Base-by-base conservation (phyloP, 2,797 vertebrate species). In the Heliangelus exortis region DNA sequence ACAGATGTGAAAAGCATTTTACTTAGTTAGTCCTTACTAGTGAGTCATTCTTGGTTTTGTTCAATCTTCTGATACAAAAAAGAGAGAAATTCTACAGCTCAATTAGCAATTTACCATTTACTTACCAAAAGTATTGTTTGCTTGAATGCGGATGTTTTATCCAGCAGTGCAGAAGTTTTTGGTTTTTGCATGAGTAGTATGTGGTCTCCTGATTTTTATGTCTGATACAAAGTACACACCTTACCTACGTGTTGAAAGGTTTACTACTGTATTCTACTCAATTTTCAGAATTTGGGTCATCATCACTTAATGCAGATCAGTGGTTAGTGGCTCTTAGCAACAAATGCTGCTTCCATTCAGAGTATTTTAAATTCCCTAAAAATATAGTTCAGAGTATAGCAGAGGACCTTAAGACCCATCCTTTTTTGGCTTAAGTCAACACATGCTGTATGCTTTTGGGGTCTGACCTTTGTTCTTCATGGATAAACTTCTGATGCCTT, bases 371-470 rank as follows among this genome's bases (percentile, higher is more conserved):
- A 34, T 79, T 74, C 29, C 63, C 21, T 50, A 29, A 54, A 47
- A 55, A 71, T 15, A 8, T 43, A 48, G 21, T 39, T n/a, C 21
- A 34, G 29, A 34, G 5, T 29, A 15, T 13, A 47, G 29, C 43
- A 25, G n/a, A 74, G 12, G 45, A 54, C 8, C 34, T 59, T 43
- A 43, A 84, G 31, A 11, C 23, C 10, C 47, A 3, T 73, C 7
- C 7, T 85, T 31, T 53, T 41, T 22, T 22, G 29, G 28, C 31
- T n/a, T 31, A 69, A 73, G 33, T 36, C 23, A 45, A 26, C 15
- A 57, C 3, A 10, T 33, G 5, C 5, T 7, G 15, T 71, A 2
- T 0, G 0, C 25, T 61, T 73, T 23, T 29, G 41, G n/a, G 17
- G 4, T 36, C n/a, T 62, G 61, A 39, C 22, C 15, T 69, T 57